Percentiles rank a stretch among this genome's conserved stretches.
phyloP scores from a whole-genome alignment of 2,888 invertebrate species.

The Arge pagana region DNA sequence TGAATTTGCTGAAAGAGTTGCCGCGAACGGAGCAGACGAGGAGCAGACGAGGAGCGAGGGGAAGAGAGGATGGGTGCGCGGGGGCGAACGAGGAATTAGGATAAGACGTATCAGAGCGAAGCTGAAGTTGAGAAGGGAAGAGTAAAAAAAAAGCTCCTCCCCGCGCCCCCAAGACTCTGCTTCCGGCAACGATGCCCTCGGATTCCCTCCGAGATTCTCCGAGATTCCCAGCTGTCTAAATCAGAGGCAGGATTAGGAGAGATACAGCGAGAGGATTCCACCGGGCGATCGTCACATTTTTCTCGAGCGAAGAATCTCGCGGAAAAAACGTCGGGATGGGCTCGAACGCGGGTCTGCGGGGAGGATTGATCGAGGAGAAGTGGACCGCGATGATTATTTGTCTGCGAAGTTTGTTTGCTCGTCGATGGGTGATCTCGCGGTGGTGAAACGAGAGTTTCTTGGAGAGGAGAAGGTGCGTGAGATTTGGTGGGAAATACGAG shows the following conservation, averaged over 20 bases:
- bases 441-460: too few relatives aligned
- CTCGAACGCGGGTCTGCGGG: too few relatives aligned
- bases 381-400: too few relatives aligned
- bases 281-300: slow-evolving; percentile 16
- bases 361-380: too few relatives aligned
- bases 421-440: too few relatives aligned
- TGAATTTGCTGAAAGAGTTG: too few relatives aligned
- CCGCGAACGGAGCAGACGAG: slow-evolving; percentile 13
- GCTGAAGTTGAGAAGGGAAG: too few relatives aligned
- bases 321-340: too few relatives aligned
- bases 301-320: background rate
- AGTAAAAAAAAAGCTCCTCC: background rate
- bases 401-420: too few relatives aligned
- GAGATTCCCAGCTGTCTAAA: slow-evolving; percentile 14
- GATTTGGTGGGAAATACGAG: background rate
- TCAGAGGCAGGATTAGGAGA: slow-evolving; percentile 17
- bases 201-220: slow-evolving; percentile 4
- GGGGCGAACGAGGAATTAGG: too few relatives aligned
- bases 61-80: slow-evolving; percentile 10
- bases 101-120: too few relatives aligned
- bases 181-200: too few relatives aligned
- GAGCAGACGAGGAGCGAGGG: slow-evolving; percentile 13
- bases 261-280: slow-evolving; percentile 19
- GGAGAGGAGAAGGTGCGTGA: slow-evolving; percentile 3
- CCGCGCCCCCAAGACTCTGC: background rate